These are phyloP conservation scores for Gouania willdenowi DNA, from an alignment of 2,797 vertebrate species.

Conservation along the genomic window DNA sequence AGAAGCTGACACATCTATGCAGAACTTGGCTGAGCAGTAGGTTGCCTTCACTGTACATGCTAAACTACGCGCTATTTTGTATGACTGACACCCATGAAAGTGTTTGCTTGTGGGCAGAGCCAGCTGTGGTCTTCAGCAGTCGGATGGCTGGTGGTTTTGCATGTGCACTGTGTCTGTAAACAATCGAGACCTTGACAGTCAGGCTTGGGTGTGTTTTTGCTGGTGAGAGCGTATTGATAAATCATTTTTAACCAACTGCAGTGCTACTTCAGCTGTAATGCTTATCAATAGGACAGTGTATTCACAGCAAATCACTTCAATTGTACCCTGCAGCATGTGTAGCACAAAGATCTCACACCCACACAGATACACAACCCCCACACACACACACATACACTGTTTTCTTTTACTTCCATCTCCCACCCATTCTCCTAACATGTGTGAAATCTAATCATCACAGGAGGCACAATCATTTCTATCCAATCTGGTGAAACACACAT, in stretches of 20 bases:
- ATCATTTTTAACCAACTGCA: conserved; percentile 70
- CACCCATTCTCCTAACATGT: conserved; percentile 41
- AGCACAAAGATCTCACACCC: conserved; percentile 25
- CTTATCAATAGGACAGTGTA: conserved; percentile 66
- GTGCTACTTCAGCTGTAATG: conserved; percentile 59
- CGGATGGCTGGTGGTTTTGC: conserved; percentile 34
- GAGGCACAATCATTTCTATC: conserved; percentile 58
- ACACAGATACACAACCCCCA: background rate
- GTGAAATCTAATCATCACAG: conserved; percentile 64
- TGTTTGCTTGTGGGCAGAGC: conserved; percentile 51
- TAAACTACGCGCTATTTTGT: conserved; percentile 56
- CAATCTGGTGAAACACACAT: conserved; percentile 49
- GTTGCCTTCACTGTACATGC: conserved; percentile 64
- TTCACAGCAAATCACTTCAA: conserved; percentile 53
- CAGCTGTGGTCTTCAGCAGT: conserved; percentile 54
- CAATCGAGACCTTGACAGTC: conserved; percentile 37
- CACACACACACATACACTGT: conserved; percentile 3
- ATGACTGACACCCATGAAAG: conserved; percentile 60
- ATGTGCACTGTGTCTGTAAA: conserved; percentile 33
- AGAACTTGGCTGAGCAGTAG: conserved; percentile 57
- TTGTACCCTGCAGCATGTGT: conserved; percentile 50
- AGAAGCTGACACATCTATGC: conserved; percentile 56
- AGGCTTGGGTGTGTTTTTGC: conserved; percentile 37
- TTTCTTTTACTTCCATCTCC: conserved; percentile 25
- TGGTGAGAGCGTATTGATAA: conserved; percentile 59